Evolutionary conservation across 92 coral and sea anemone species (phyloP), one percentile per base, ranked within the genome.

Genomic region (Parazoanthus atlanticus): DNA sequence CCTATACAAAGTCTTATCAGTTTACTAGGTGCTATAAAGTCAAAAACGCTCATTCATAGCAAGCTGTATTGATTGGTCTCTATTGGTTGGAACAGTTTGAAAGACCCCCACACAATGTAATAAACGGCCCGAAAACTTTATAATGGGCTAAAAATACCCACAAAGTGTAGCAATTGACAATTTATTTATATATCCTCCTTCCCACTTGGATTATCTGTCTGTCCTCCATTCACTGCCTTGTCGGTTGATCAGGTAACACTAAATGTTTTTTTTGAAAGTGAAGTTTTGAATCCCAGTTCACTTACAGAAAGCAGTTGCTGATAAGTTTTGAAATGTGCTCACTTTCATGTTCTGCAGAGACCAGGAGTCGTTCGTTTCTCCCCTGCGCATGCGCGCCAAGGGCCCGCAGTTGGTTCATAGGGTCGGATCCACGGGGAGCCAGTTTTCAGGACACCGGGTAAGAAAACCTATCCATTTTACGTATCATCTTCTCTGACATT

Each of bases 401-500:
- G 87, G 87, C 6, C 87, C 87, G 9, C 87, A 84, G 77, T 41
- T 67, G 66, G 65, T 74, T 29, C 41, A 84, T 58, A 74, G 87
- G 67, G 77, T 31, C 13, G 87, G 87, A 34, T 84, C 87, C 15
- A 70, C 66, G 76, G 87, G 87, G 28, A 84, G 87, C 40, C 79
- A 84, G 67, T 70, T 40, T 33, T 81, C 85, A 2, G 43, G 19
- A 19, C 49, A 34, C 30, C 74, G 76, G 75, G 75, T 82, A 65
- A 67, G 86, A 61, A 21, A 16, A 19, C 65, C 65, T 1, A 15
- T 56, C 23, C 23, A 15, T 43, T 43, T 43, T 43, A 61, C 28
- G 69, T 23, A 21, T 23, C 26, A 21, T 25, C 10, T 61, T 61
- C 28, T 61, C 26, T 21, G 69, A 61, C 28, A 61, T 61, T 21